A percentile compares a stretch with the other conserved stretches of the same genome.
These are phyloP conservation scores for Bettongia penicillata DNA, from an alignment of 2,113 vertebrate species.

Conservation along the genomic window DNA sequence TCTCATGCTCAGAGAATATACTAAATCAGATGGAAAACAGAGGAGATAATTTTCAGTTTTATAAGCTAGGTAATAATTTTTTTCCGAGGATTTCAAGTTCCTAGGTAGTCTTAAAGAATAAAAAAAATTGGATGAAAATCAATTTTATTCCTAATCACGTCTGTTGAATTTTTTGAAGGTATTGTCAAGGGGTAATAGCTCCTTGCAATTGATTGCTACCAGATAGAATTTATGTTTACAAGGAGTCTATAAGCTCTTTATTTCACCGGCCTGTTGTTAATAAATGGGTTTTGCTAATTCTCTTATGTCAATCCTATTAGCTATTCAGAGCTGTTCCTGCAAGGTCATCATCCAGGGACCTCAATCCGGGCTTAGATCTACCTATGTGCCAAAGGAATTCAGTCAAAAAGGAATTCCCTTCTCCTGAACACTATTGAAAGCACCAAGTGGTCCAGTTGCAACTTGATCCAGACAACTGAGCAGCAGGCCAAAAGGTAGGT, in stretches of 20 bases:
- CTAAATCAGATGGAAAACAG: neutral
- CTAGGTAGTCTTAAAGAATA: neutral
- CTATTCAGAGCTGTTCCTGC: slow-evolving; percentile 91
- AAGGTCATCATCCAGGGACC: slow-evolving; percentile 81
- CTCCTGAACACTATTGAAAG: slow-evolving; percentile 78
- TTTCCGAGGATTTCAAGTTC: neutral
- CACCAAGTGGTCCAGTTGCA: slow-evolving; percentile 44
- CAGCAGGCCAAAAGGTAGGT: slow-evolving; percentile 65
- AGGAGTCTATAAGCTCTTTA: slow-evolving; percentile 19
- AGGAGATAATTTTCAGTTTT: neutral
- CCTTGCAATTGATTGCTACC: slow-evolving; percentile 2
- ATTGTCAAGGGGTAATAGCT: slow-evolving; percentile 1
- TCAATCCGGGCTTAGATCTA: slow-evolving; percentile 85
- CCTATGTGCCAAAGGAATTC: slow-evolving; percentile 75
- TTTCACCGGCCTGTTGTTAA: slow-evolving; percentile 81
- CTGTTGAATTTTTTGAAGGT: neutral
- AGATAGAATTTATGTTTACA: slow-evolving; percentile 26
- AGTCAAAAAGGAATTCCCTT: slow-evolving; percentile 69
- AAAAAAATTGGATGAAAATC: neutral
- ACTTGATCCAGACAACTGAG: slow-evolving; percentile 58
- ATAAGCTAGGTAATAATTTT: neutral
- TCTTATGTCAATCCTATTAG: slow-evolving; percentile 95
- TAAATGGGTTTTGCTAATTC: slow-evolving; percentile 88
- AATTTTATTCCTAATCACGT: neutral
- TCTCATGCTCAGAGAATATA: neutral